Conservation (phyloP, 2,797 vertebrate species). For the Halcyon leucocephala region DNA sequence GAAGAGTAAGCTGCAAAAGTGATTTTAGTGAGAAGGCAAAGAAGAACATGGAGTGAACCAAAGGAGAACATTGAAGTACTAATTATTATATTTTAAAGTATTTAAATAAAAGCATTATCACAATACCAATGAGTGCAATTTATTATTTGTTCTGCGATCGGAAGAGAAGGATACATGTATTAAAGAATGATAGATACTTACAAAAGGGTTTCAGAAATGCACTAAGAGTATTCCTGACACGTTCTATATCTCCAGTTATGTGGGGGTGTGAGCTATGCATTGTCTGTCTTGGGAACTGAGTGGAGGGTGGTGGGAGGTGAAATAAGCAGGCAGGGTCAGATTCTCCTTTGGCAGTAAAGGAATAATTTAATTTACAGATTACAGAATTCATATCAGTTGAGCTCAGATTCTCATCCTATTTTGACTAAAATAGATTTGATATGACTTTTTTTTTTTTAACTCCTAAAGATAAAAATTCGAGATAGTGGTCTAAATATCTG, state of each 20-base stretch:
- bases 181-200: neutral
- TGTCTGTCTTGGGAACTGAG: neutral
- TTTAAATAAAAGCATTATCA: neutral
- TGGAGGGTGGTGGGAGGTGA: neutral
- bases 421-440: neutral
- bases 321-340: neutral
- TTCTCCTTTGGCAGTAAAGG: neutral
- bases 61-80: neutral
- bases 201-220: neutral
- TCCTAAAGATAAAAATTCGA: neutral
- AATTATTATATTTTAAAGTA: neutral
- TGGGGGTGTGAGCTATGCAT: neutral
- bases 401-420: neutral
- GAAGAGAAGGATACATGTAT: neutral
- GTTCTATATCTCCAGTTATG: neutral
- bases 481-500: neutral
- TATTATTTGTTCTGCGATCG: neutral
- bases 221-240: neutral
- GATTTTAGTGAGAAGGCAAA: neutral
- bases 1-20: neutral
- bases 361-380: neutral
- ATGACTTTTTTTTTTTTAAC: neutral
- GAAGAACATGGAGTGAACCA: neutral
- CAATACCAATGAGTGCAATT: neutral
- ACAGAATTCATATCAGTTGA: neutral